A percentile compares a stretch with the other conserved stretches of the same genome.
These are phyloP conservation scores for Pristionchus japonicus DNA, from an alignment of 2,888 invertebrate genomes.

Conservation along the genomic window DNA sequence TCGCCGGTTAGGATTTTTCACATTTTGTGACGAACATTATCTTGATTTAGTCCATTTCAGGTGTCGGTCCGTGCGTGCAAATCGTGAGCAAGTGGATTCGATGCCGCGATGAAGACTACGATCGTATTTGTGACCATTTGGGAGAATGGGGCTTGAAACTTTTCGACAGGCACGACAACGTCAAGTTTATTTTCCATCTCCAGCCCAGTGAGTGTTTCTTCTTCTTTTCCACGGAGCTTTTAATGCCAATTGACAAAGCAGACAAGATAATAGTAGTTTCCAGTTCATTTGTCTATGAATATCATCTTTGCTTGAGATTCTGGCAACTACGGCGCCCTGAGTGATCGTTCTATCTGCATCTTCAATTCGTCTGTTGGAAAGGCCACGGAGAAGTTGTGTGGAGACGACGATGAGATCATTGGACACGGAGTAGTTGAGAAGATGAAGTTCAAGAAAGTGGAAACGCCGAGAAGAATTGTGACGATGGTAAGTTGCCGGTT, in stretches of 20 bases:
- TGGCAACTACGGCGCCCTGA: background rate
- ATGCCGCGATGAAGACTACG: background rate
- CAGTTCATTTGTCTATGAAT: too few species aligned
- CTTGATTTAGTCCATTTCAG: background rate
- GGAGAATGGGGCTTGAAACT: background rate
- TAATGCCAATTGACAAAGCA: background rate
- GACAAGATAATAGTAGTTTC: too few species aligned
- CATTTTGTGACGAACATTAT: background rate
- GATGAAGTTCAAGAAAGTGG: background rate
- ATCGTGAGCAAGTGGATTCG: background rate
- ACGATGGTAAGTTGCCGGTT: background rate
- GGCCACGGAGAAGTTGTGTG: background rate
- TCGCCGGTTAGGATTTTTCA: background rate
- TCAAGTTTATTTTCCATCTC: background rate
- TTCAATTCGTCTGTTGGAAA: background rate
- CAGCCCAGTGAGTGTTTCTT: background rate
- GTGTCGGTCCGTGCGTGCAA: background rate
- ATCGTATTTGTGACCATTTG: background rate
- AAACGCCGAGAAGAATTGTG: background rate
- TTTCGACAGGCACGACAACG: background rate
- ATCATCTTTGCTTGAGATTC: too few species aligned
- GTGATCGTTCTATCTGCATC: background rate
- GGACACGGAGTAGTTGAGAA: background rate
- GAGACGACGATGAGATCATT: background rate
- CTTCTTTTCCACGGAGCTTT: background rate